These are phyloP conservation scores for Trididemnum miniatum DNA, from an alignment of 23 tunicate species.

Conservation along the genomic window DNA sequence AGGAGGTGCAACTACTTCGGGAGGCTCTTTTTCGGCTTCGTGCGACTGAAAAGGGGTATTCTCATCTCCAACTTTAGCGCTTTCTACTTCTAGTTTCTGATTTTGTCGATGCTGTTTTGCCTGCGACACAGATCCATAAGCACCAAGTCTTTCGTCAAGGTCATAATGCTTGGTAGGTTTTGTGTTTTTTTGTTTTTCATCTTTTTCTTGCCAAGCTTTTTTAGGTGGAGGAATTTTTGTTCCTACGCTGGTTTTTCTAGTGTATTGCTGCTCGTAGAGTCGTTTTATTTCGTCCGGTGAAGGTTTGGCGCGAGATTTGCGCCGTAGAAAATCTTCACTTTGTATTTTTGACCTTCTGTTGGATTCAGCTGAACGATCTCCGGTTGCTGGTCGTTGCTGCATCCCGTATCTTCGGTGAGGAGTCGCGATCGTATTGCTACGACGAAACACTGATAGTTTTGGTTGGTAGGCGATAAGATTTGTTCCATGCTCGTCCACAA, in stretches of 20 bases:
- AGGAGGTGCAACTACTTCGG: not conserved
- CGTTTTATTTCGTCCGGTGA: constrained; percentile 28
- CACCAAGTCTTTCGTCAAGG: constrained; percentile 13
- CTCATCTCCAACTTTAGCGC: not conserved
- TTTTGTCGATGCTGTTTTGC: not conserved
- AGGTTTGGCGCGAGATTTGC: constrained; percentile 48
- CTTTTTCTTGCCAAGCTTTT: constrained; percentile 31
- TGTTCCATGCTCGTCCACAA: not conserved
- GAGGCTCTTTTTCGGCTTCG: not conserved
- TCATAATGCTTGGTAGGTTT: constrained; percentile 14
- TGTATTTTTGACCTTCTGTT: not conserved
- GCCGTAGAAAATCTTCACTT: constrained; percentile 26
- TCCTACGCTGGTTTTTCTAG: not conserved
- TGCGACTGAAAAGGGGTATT: no score
- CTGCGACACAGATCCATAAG: constrained; percentile 14
- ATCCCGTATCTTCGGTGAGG: constrained; percentile 43
- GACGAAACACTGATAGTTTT: not conserved
- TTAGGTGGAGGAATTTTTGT: not conserved
- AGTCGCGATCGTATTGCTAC: constrained; percentile 42
- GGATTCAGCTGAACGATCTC: not conserved
- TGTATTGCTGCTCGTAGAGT: constrained; percentile 35
- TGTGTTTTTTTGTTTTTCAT: not conserved
- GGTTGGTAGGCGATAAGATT: not conserved
- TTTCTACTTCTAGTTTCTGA: not conserved
- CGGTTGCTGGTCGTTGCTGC: not conserved